These are phyloP conservation scores for Drosophila monieri DNA, from an alignment of 2,888 invertebrate species.

Conservation along the genomic window DNA sequence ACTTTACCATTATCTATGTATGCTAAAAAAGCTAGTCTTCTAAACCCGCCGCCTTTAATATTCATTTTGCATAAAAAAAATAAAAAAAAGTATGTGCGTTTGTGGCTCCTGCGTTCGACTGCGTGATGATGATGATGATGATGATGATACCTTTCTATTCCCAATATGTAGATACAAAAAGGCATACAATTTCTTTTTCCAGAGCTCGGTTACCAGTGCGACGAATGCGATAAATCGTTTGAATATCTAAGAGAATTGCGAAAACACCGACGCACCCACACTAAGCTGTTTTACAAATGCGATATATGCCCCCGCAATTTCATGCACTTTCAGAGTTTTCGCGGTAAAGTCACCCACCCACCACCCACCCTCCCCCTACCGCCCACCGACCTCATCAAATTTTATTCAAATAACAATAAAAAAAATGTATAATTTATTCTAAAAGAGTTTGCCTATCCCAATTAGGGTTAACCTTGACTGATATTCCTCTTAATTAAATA, in stretches of 20 bases:
- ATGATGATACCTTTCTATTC: constrained; percentile 2
- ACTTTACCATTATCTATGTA: too few relatives aligned
- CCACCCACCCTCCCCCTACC: not conserved
- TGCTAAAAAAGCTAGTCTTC: too few relatives aligned
- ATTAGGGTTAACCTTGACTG: not conserved
- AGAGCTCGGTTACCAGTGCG: constrained; percentile 72
- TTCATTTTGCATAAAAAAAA: too few relatives aligned
- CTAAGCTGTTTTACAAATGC: constrained; percentile 77
- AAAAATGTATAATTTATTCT: not conserved
- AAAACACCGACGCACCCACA: constrained; percentile 76
- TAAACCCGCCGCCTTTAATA: too few relatives aligned
- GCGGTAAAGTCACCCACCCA: constrained; percentile 61
- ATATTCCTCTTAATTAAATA: too few relatives aligned
- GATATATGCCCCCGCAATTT: constrained; percentile 69
- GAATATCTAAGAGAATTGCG: constrained; percentile 69
- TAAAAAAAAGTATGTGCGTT: too few relatives aligned
- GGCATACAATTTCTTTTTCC: constrained; percentile 61
- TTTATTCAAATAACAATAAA: too few relatives aligned
- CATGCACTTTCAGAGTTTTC: constrained; percentile 70
- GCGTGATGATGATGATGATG: too few relatives aligned
- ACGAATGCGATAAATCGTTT: constrained; percentile 68
- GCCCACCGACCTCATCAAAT: not conserved
- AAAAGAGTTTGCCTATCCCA: not conserved
- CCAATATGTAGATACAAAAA: constrained; percentile 44
- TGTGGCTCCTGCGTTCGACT: too few relatives aligned